Evolutionary conservation across 2,888 invertebrate genomes (phyloP).

Genomic region (Biston stratarius): DNA sequence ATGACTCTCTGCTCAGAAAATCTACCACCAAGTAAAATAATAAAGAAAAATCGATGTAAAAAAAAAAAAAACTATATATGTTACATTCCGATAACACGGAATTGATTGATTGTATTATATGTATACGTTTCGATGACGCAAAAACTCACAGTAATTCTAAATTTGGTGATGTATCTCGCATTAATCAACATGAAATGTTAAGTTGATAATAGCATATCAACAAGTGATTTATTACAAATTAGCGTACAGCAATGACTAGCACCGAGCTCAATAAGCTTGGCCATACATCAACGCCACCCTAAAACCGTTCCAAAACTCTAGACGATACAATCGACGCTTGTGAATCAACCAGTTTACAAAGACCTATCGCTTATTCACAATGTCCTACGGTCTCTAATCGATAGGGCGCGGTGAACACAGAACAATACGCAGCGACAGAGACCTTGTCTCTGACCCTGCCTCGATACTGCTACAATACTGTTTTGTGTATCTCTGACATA

Average conservation of each 20-base stretch:
- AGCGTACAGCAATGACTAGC: background rate
- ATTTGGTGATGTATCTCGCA: background rate
- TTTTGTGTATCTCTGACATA: constrained; percentile 8
- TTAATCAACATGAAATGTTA: background rate
- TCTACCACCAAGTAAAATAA: too few species aligned
- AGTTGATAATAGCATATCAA: background rate
- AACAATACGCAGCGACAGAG: constrained; percentile 18
- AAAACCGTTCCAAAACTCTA: background rate
- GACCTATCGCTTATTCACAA: constrained; percentile 1
- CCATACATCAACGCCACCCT: background rate
- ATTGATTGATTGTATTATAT: background rate
- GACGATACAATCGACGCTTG: background rate
- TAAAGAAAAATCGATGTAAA: too few species aligned
- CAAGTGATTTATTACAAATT: background rate
- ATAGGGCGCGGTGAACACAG: constrained; percentile 12
- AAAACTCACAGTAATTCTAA: background rate
- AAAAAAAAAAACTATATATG: background rate
- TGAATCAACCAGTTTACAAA: background rate
- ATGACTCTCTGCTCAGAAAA: too few species aligned
- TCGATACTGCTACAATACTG: constrained; percentile 16
- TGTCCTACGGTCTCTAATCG: constrained; percentile 5
- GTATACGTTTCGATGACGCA: background rate
- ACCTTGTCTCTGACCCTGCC: constrained; percentile 26
- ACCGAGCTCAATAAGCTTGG: background rate
- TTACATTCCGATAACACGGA: background rate